Percentiles rank a stretch among this genome's conserved stretches.
Evolutionary conservation across 1,140 invertebrate species (phyloP).

Genomic region (Cephus cinctus): DNA sequence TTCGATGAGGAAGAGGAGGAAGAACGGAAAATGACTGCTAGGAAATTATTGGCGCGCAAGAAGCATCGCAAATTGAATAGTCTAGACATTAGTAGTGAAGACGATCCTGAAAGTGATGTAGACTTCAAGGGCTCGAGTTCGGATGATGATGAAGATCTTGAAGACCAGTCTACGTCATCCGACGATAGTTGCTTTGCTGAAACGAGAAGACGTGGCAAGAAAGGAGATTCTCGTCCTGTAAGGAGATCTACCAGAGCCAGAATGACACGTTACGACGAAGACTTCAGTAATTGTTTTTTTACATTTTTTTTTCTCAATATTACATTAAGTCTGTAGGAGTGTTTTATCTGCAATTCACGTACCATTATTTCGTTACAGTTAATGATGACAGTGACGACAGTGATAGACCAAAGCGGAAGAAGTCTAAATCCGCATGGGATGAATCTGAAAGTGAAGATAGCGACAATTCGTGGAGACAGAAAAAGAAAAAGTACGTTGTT

Average conservation of each 20-base stretch:
- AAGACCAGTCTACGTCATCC: slow-evolving; percentile 58
- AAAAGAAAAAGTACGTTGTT: slow-evolving; percentile 50
- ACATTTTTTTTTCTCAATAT: neutral
- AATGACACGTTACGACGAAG: slow-evolving; percentile 59
- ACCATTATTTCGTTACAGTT: slow-evolving; percentile 29
- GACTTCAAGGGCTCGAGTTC: slow-evolving; percentile 77
- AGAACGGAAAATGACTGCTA: slow-evolving; percentile 35
- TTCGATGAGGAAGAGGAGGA: slow-evolving; percentile 43
- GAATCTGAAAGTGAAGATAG: slow-evolving; percentile 62
- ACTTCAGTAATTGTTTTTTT: slow-evolving; percentile 57
- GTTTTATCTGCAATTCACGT: slow-evolving; percentile 9
- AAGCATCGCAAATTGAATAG: slow-evolving; percentile 77
- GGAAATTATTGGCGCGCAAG: slow-evolving; percentile 56
- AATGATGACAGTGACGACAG: slow-evolving; percentile 63
- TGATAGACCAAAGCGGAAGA: slow-evolving; percentile 58
- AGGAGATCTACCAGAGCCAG: slow-evolving; percentile 61
- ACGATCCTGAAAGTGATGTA: slow-evolving; percentile 79
- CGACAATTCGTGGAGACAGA: slow-evolving; percentile 61
- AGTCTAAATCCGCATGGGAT: slow-evolving; percentile 54
- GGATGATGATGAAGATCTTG: slow-evolving; percentile 64
- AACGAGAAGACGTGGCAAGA: slow-evolving; percentile 44
- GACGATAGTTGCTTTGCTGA: slow-evolving; percentile 61
- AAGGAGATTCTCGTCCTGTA: slow-evolving; percentile 48
- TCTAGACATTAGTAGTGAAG: slow-evolving; percentile 77
- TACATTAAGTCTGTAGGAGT: too few species aligned